Evolutionary conservation across 92 coral and sea anemone genomes (phyloP).

Genomic region (Anthopleura xanthogrammica): DNA sequence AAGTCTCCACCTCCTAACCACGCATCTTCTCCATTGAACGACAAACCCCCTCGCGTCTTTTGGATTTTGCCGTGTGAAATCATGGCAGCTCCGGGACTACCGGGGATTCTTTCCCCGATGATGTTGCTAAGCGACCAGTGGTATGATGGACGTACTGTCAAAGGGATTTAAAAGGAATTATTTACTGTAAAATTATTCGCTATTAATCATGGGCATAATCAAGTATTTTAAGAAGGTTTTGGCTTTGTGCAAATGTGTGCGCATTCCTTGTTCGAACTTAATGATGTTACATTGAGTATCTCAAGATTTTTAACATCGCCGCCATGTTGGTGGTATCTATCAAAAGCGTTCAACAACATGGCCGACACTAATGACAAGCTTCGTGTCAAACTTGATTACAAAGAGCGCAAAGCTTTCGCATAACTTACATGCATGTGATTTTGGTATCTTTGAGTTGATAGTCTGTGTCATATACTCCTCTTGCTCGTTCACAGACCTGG

Average conservation of each 20-base stretch:
- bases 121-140: constrained; percentile 92
- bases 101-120: constrained; percentile 79
- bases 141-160: constrained; percentile 67
- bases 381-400: no score
- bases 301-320: no score
- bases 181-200: not conserved
- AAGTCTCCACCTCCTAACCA: constrained; percentile 94
- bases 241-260: no score
- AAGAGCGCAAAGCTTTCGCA: not conserved
- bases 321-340: no score
- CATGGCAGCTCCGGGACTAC: constrained; percentile 89
- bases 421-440: constrained; percentile 4
- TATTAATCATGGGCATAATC: no score
- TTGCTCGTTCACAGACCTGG: not conserved
- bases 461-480: constrained; percentile 6
- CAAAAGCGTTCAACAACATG: no score
- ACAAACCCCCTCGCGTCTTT: constrained; percentile 80
- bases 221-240: no score
- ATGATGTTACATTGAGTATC: no score
- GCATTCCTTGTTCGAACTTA: no score
- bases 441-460: not conserved
- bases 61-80: constrained; percentile 80
- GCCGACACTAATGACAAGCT: no score
- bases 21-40: constrained; percentile 87
- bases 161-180: not conserved